Evolutionary conservation across 2,113 vertebrate genomes (phyloP).

Genomic region (Eleginops maclovinus): DNA sequence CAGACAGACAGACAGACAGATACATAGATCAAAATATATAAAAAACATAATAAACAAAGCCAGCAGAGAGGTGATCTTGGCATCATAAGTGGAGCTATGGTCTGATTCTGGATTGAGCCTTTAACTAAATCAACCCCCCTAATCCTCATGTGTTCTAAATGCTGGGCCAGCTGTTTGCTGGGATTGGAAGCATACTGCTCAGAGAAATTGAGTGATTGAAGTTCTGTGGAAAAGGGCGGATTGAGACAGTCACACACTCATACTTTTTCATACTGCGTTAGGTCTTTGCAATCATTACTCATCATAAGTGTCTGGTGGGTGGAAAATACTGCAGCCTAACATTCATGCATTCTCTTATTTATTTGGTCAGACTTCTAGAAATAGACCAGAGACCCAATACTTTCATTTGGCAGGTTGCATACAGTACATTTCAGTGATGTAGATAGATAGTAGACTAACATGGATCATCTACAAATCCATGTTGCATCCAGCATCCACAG

Average conservation of each 20-base stretch:
- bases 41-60: slow-evolving; percentile 38
- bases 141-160: slow-evolving; percentile 83
- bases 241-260: slow-evolving; percentile 58
- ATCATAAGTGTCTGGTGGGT: neutral
- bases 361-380: neutral
- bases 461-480: slow-evolving; percentile 34
- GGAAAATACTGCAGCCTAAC: neutral
- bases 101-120: slow-evolving; percentile 78
- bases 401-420: neutral
- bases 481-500: slow-evolving; percentile 15
- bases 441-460: neutral
- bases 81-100: slow-evolving; percentile 72
- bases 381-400: neutral
- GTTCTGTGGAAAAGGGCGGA: slow-evolving; percentile 67
- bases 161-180: slow-evolving; percentile 79
- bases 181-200: slow-evolving; percentile 85
- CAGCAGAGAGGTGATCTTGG: slow-evolving; percentile 60
- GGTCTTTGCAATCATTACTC: slow-evolving; percentile 28
- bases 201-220: slow-evolving; percentile 79
- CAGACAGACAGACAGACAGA: neutral
- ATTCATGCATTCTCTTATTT: slow-evolving; percentile 10
- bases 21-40: slow-evolving; percentile 9
- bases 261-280: slow-evolving; percentile 24
- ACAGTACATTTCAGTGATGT: neutral
- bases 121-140: slow-evolving; percentile 81